phyloP scores from a whole-genome alignment of 2,888 invertebrate genomes.

The Scaptomyza cyrtandrae region DNA sequence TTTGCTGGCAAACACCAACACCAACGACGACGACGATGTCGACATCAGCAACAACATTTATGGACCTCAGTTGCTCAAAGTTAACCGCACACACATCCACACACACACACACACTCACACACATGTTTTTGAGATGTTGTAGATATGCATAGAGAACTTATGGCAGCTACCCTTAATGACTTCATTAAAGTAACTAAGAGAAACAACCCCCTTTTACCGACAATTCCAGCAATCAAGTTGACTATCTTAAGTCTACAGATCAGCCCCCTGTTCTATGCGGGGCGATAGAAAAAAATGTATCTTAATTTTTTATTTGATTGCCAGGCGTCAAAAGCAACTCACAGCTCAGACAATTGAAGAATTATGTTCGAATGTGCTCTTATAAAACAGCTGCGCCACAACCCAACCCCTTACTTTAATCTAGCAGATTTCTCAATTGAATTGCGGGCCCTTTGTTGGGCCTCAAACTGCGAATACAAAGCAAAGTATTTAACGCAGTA shows the following conservation, averaged over 20 bases:
- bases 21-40: constrained; percentile 28
- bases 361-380: constrained; percentile 49
- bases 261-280: constrained; percentile 22
- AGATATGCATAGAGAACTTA: constrained; percentile 23
- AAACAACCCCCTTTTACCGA: constrained; percentile 46
- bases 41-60: constrained; percentile 48
- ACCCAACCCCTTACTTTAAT: constrained; percentile 21
- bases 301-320: constrained; percentile 67
- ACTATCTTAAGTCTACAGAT: constrained; percentile 43
- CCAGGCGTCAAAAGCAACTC: constrained; percentile 64
- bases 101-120: constrained; percentile 5
- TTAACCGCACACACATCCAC: constrained; percentile 56
- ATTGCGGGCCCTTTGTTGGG: constrained; percentile 43
- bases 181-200: constrained; percentile 60
- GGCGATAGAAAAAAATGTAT: constrained; percentile 11
- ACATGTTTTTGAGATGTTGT: constrained; percentile 25
- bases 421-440: constrained; percentile 40
- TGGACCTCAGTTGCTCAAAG: constrained; percentile 66
- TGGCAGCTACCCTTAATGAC: constrained; percentile 72
- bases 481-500: constrained; percentile 43
- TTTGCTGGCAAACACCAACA: constrained; percentile 41
- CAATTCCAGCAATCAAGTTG: constrained; percentile 57
- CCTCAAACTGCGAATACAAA: constrained; percentile 18
- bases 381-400: constrained; percentile 58
- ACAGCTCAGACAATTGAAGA: constrained; percentile 67